These are phyloP conservation scores for Parelbella ahira DNA, from an alignment of 2,888 invertebrate genomes.

Conservation along the genomic window DNA sequence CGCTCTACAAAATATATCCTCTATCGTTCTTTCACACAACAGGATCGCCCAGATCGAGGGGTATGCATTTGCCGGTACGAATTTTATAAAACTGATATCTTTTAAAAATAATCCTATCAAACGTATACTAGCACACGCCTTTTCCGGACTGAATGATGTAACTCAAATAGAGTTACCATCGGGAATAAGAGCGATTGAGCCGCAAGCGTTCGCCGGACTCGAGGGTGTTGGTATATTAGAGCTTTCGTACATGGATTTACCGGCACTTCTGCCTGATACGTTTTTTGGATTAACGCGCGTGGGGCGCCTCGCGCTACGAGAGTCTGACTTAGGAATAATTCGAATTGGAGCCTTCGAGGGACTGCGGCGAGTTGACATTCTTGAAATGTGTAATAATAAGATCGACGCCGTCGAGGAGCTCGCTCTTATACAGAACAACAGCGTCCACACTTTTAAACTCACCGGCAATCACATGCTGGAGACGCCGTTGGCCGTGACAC, in stretches of 20 bases:
- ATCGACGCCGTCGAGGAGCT: constrained; percentile 90
- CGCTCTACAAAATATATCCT: constrained; percentile 89
- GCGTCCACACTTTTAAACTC: constrained; percentile 85
- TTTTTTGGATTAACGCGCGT: constrained; percentile 89
- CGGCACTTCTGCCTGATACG: constrained; percentile 84
- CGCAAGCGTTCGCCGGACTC: constrained; percentile 89
- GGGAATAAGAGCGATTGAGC: constrained; percentile 86
- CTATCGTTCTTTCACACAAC: constrained; percentile 85
- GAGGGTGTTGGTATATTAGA: constrained; percentile 91
- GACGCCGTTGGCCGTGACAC: constrained; percentile 86
- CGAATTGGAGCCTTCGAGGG: constrained; percentile 88
- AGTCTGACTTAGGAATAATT: constrained; percentile 89
- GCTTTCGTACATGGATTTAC: constrained; percentile 91
- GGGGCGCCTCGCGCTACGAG: constrained; percentile 87
- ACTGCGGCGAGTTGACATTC: constrained; percentile 84
- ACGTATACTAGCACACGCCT: constrained; percentile 89
- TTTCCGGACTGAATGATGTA: constrained; percentile 91
- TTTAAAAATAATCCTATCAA: constrained; percentile 92
- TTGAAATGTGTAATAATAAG: constrained; percentile 91
- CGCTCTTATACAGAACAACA: constrained; percentile 85
- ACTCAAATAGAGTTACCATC: constrained; percentile 91
- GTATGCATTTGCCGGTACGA: constrained; percentile 93
- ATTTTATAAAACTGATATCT: constrained; percentile 89
- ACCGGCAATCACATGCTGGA: constrained; percentile 92
- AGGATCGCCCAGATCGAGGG: constrained; percentile 85